Conservation (phyloP, 2,888 invertebrate species). For the Rhamphomyia laevipes region DNA sequence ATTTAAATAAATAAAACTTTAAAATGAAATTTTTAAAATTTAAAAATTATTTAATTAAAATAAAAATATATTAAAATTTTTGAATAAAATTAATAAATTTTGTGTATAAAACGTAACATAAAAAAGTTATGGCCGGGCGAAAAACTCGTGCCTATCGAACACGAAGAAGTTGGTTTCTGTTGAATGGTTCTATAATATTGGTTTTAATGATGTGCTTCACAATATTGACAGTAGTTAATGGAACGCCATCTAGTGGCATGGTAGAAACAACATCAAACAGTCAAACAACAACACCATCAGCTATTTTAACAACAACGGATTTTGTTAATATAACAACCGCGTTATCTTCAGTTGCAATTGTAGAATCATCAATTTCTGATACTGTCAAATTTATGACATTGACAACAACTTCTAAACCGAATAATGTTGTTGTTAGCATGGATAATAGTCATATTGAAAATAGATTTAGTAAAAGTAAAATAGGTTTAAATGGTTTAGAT, state of each 20-base stretch:
- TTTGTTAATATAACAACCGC: not conserved
- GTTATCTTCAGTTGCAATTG: conserved; percentile 4
- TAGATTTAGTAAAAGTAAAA: conserved; percentile 16
- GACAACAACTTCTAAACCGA: not conserved
- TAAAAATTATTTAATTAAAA: no score
- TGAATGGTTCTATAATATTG: conserved; percentile 25
- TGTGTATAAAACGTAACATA: not conserved
- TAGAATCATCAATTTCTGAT: not conserved
- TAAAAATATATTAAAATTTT: no score
- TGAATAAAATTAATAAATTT: no score
- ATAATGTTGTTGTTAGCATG: not conserved
- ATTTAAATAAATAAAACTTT: no score
- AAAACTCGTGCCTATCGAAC: conserved; percentile 21
- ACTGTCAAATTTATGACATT: not conserved
- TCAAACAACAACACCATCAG: not conserved
- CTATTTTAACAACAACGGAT: not conserved
- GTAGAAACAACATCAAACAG: not conserved
- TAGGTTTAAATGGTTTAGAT: conserved; percentile 11
- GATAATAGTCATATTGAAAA: not conserved
- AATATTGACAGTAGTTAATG: conserved; percentile 1
- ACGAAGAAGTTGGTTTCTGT: conserved; percentile 24
- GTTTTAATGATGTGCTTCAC: conserved; percentile 18
- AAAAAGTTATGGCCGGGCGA: conserved; percentile 25
- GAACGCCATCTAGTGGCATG: not conserved
- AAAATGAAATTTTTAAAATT: no score